Base-by-base conservation (phyloP, 2,113 vertebrate species). In the Oreochromis aureus region DNA sequence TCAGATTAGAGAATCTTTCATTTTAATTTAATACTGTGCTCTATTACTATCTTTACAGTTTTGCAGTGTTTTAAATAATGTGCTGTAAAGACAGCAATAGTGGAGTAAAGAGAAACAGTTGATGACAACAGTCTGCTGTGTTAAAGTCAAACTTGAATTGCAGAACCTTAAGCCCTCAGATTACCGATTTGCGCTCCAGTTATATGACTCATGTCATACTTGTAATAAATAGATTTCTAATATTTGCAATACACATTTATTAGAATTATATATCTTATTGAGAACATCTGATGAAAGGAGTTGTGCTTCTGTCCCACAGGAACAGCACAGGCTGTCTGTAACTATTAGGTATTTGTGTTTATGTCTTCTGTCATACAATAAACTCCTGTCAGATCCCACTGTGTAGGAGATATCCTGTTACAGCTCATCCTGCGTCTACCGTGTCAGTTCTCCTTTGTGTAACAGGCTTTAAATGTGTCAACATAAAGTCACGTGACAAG, bases 381-480 rank as follows among this genome's bases (percentile, higher is more conserved):
- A 81, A 58, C 46, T 27, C 58, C 24, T 78, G 73, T 53, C 46
- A 78, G 27, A 48, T 80, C 6, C 13, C 10, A 1, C 41, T 78
- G 56, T 22, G 66, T 5, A 6, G 63, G 3, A n/a, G 10, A 36
- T 81, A 80, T 86, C 80, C 73, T 12, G n/a, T 90, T 61, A 54
- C 91, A 48, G 16, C 18, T 41, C 48, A 3, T 39, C 51, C 86
- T 48, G 39, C 46, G 16, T 54, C 87, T 54, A 16, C 39, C 22
- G 53, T 63, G 71, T 76, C 91, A 86, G 3, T 15, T 27, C 53
- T 81, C 41, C 11, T 86, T 88, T 81, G 79, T 82, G 76, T n/a
- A 27, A 9, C 54, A 5, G 12, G 15, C 34, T 41, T 59, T 18
- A 46, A 58, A 81, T 24, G 78, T 80, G 87, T 89, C 79, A 84